Conservation (phyloP, 2,888 invertebrate genomes). For the Lordiphosa andalusiaca region DNA sequence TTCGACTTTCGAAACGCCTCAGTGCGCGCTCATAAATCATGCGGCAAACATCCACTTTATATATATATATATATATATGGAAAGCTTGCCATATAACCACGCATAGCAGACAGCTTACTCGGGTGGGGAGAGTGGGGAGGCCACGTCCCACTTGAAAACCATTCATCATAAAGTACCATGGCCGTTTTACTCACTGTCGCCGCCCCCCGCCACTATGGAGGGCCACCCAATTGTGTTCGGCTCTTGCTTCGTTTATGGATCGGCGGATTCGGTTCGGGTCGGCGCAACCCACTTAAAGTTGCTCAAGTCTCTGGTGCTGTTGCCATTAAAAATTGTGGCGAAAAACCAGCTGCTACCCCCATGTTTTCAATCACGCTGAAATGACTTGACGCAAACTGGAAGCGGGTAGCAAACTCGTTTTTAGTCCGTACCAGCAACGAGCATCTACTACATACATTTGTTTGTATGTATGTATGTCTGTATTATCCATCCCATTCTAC, state of each 20-base stretch:
- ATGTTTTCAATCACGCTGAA: conserved; percentile 50
- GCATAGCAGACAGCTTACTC: conserved; percentile 2
- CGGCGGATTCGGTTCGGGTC: conserved; percentile 23
- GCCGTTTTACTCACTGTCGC: conserved; percentile 19
- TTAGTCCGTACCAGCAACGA: too few species aligned
- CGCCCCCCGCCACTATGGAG: conserved; percentile 6
- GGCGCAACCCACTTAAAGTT: conserved; percentile 68
- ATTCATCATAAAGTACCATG: conserved; percentile 66
- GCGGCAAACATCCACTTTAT: conserved; percentile 63
- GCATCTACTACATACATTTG: conserved; percentile 8
- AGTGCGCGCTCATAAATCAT: conserved; percentile 66
- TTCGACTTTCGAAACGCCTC: conserved; percentile 58
- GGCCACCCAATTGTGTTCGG: conserved; percentile 18
- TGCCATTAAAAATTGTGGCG: conserved; percentile 52
- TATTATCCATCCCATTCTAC: conserved; percentile 8
- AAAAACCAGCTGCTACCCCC: conserved; percentile 69
- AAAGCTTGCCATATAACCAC: conserved; percentile 7
- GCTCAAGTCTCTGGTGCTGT: conserved; percentile 45
- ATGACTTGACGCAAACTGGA: conserved; percentile 54
- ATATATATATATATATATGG: conserved; percentile 24
- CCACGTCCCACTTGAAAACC: conserved; percentile 72
- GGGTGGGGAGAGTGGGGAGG: conserved; percentile 27
- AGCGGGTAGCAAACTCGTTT: conserved; percentile 64
- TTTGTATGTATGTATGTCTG: conserved; percentile 9
- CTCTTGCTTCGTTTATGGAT: conserved; percentile 16